Evolutionary conservation across 2,797 vertebrate species (phyloP), one percentile per base, ranked within the genome.

Genomic region (Sebastes oblongus): DNA sequence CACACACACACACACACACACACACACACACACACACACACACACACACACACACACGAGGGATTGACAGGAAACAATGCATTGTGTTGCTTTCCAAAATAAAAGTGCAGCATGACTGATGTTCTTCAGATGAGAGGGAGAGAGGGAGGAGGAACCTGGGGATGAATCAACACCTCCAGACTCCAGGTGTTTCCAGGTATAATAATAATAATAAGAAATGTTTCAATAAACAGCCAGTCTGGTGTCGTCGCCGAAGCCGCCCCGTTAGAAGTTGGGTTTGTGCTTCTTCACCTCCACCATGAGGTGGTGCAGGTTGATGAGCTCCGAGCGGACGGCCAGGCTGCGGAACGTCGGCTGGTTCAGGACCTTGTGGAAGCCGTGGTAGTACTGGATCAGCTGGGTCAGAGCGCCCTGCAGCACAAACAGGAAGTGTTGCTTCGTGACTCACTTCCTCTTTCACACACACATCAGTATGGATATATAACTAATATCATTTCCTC

Each of bases 281-380:
- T 98, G 98, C 75, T 98, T 98, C 94, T 98, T 98, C 54, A 98
- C 97, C 80, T 98, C 98, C 6, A 98, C 97, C 98, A 98, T 98
- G 29, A 98, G 96, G 88, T 98, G 98, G 77, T 98, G 98, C 75
- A 98, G 96, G 89, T 98, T 98, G 94, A 98, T 98, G 91, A 98
- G 97, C 85, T 98, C 97, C 0, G 97, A 97, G 32, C 97, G 96
- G 9, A 96, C 97, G 0, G 96, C 96, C 61, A 98, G 95, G 34
- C 94, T 95, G 18, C 97, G 96, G 71, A 98, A 97, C 0, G 97
- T 95, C 0, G 97, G 96, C 93, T 98, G 97, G 50, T 96, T 96
- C 68, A 98, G 94, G 59, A 98, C 85, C 82, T 97, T 98, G 91
- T 98, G 97, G 95, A 98, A 98, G 42, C 97, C 96, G 72, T 98